These are phyloP conservation scores for Oncorhynchus masou DNA, from an alignment of 2,113 vertebrate genomes.

Conservation along the genomic window DNA sequence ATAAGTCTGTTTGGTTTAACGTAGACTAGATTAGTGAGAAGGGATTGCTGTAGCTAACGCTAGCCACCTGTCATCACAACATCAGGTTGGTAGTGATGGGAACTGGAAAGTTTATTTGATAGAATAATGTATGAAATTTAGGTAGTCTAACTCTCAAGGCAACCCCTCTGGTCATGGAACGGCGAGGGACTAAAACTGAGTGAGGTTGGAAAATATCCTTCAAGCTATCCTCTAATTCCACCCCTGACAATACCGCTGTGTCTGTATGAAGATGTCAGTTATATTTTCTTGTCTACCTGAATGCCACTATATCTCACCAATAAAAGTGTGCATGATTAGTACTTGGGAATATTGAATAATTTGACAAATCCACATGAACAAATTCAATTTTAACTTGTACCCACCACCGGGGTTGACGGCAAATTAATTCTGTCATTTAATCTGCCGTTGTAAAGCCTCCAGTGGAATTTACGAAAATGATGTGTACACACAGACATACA, in stretches of 20 bases:
- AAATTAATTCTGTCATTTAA: constrained; percentile 68
- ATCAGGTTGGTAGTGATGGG: too few species aligned
- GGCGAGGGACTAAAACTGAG: too few species aligned
- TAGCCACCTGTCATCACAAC: too few species aligned
- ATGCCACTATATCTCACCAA: constrained; percentile 33
- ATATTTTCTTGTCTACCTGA: constrained; percentile 29
- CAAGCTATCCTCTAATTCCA: too few species aligned
- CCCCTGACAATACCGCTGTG: constrained; percentile 6
- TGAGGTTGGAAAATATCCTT: too few species aligned
- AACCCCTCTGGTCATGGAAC: too few species aligned
- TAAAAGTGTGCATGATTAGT: constrained; percentile 58
- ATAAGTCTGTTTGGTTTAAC: too few species aligned
- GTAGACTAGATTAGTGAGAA: too few species aligned
- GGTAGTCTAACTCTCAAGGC: too few species aligned
- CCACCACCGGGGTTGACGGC: constrained; percentile 38
- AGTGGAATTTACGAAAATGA: constrained; percentile 52
- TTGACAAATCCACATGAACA: constrained; percentile 43
- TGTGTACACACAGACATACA: constrained; percentile 53
- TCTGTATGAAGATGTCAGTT: constrained; percentile 51
- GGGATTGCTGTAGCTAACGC: too few species aligned
- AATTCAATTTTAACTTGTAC: constrained; percentile 31
- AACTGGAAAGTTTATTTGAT: too few species aligned
- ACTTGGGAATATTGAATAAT: constrained; percentile 47
- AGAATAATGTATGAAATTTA: too few species aligned
- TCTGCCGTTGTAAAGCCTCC: constrained; percentile 58